A percentile compares a stretch with the other conserved stretches of the same genome.
Evolutionary conservation across 2,888 invertebrate species (phyloP).

Genomic region (Thymelicus sylvestris): DNA sequence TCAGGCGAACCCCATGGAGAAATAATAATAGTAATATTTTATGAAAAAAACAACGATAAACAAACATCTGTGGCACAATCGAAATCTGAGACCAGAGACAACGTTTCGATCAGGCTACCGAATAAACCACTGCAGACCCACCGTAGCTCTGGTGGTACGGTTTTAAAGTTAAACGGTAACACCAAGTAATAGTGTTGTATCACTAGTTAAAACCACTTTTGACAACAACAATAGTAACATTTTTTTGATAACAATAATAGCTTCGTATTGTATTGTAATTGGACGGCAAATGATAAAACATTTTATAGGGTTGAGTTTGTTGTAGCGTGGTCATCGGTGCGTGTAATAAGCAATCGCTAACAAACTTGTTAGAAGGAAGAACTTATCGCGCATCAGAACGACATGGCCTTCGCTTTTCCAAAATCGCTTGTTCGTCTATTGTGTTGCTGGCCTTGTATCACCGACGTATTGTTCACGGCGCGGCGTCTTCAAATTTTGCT

Average conservation of each 20-base stretch:
- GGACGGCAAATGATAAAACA: conserved; percentile 34
- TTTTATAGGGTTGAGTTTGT: conserved; percentile 40
- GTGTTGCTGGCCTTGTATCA: conserved; percentile 61
- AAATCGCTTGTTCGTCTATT: conserved; percentile 71
- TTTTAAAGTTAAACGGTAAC: too few relatives aligned
- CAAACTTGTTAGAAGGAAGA: conserved; percentile 69
- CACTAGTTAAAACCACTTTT: too few relatives aligned
- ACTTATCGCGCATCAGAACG: conserved; percentile 67
- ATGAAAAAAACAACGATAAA: too few relatives aligned
- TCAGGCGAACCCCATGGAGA: too few relatives aligned
- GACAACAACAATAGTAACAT: conserved; percentile 6
- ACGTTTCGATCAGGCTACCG: too few relatives aligned
- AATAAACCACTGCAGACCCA: too few relatives aligned
- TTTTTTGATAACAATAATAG: conserved; percentile 31
- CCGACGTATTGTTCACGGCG: conserved; percentile 47
- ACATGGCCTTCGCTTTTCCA: conserved; percentile 78
- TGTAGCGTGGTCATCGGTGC: conserved; percentile 56
- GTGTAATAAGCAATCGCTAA: conserved; percentile 71
- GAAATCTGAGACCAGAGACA: too few relatives aligned
- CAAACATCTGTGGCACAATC: too few relatives aligned
- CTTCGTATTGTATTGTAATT: conserved; percentile 22
- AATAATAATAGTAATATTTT: too few relatives aligned
- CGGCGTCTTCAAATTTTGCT: conserved; percentile 66
- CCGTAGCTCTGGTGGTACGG: too few relatives aligned
- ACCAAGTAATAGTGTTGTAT: too few relatives aligned